Conservation (phyloP, 2,888 invertebrate genomes). For the Dexiosoma caninum region DNA sequence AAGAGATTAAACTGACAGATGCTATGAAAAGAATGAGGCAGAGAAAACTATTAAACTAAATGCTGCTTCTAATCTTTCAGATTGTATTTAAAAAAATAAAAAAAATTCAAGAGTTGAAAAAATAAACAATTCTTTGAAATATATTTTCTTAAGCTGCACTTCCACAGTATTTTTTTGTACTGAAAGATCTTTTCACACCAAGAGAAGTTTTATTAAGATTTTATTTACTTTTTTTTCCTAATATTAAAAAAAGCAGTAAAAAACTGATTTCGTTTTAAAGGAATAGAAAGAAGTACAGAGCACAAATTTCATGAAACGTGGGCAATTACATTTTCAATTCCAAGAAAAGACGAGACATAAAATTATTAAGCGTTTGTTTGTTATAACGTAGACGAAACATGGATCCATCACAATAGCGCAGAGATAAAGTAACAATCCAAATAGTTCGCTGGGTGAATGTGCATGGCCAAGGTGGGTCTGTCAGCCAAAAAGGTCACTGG, state of each 20-base stretch:
- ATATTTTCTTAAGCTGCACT: neutral
- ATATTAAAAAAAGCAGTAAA: neutral
- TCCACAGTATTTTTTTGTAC: too few relatives aligned
- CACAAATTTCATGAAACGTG: neutral
- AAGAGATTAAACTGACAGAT: neutral
- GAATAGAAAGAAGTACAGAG: neutral
- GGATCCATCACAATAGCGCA: too few relatives aligned
- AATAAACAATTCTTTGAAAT: conserved; percentile 8
- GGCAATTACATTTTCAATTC: too few relatives aligned
- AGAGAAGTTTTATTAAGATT: neutral
- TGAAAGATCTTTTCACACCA: neutral
- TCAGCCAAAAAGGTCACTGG: too few relatives aligned
- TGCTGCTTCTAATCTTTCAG: conserved; percentile 41
- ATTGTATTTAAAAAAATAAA: conserved; percentile 15
- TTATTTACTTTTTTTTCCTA: too few relatives aligned
- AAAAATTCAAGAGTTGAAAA: neutral
- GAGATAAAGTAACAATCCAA: too few relatives aligned
- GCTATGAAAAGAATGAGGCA: neutral
- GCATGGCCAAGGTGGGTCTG: too few relatives aligned
- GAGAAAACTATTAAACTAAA: conserved; percentile 37
- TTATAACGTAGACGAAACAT: too few relatives aligned
- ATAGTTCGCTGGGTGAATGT: too few relatives aligned
- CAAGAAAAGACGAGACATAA: too few relatives aligned
- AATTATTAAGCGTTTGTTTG: too few relatives aligned
- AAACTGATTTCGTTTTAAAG: neutral